These are phyloP conservation scores for Aspidapion aeneum DNA, from an alignment of 2,888 invertebrate genomes.

Conservation along the genomic window DNA sequence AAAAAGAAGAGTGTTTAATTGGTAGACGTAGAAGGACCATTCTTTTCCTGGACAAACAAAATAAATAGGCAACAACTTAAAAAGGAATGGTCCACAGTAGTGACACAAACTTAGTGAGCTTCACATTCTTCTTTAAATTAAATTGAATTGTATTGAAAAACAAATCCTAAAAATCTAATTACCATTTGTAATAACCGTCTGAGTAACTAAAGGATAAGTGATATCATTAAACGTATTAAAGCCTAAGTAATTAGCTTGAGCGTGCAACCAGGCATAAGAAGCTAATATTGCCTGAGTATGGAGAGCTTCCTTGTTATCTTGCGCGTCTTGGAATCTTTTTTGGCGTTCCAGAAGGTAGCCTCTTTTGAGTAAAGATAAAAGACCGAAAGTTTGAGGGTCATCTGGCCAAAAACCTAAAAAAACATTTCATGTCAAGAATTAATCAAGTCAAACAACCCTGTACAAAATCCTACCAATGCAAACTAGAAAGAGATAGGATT, in stretches of 20 bases:
- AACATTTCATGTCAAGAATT: not conserved
- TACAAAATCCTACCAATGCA: too few relatives aligned
- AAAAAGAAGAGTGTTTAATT: slow-evolving; percentile 80
- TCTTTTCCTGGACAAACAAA: slow-evolving; percentile 47
- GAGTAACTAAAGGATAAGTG: slow-evolving; percentile 86
- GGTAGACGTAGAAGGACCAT: slow-evolving; percentile 87
- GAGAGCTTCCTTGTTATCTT: slow-evolving; percentile 61
- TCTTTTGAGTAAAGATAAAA: slow-evolving; percentile 69
- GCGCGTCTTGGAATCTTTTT: slow-evolving; percentile 49
- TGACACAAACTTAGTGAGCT: too few relatives aligned
- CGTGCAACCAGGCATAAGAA: slow-evolving; percentile 76
- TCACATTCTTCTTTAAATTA: too few relatives aligned
- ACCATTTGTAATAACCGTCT: slow-evolving; percentile 88
- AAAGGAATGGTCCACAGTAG: too few relatives aligned
- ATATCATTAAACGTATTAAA: slow-evolving; percentile 89
- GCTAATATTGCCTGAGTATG: slow-evolving; percentile 72
- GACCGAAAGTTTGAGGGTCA: slow-evolving; percentile 71
- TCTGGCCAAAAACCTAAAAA: slow-evolving; percentile 80
- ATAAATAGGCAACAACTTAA: too few relatives aligned
- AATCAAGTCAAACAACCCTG: too few relatives aligned
- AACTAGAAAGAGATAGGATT: too few relatives aligned
- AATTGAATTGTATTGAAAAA: too few relatives aligned
- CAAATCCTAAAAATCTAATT: too few relatives aligned
- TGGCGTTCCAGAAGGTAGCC: slow-evolving; percentile 56
- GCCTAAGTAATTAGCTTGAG: slow-evolving; percentile 80